Evolutionary conservation across 2,888 invertebrate genomes (phyloP).

Genomic region (Spialia ferax): DNA sequence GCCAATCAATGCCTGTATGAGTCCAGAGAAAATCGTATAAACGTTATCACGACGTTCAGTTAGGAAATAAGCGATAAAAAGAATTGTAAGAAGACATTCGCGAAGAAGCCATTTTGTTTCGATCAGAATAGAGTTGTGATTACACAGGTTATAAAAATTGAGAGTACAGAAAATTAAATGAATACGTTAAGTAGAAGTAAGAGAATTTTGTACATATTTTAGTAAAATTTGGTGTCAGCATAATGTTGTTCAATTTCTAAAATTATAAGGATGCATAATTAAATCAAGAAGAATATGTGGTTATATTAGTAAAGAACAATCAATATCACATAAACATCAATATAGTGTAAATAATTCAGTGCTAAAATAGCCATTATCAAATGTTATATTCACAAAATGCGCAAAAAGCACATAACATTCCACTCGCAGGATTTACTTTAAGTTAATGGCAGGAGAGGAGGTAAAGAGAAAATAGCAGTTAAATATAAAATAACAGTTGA

Average conservation of each 20-base stretch:
- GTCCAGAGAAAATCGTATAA: constrained; percentile 88
- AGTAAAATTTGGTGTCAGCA: neutral
- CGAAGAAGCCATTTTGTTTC: neutral
- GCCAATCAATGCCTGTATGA: constrained; percentile 89
- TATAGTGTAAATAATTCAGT: neutral
- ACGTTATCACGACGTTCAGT: constrained; percentile 66
- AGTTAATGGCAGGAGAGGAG: neutral
- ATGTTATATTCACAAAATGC: neutral
- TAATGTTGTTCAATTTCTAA: neutral
- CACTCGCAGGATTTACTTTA: constrained; percentile 22
- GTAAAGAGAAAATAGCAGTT: too few relatives aligned
- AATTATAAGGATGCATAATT: constrained; percentile 1
- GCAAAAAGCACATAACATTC: constrained; percentile 25
- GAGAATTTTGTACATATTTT: neutral
- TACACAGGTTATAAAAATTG: constrained; percentile 13
- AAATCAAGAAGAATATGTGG: neutral
- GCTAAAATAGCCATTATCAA: neutral
- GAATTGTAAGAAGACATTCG: constrained; percentile 13
- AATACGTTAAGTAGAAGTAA: neutral
- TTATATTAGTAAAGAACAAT: neutral
- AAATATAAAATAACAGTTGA: neutral
- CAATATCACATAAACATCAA: neutral
- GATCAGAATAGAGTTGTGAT: neutral
- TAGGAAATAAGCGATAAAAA: constrained; percentile 28
- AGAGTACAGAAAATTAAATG: neutral